Evolutionary conservation across 1,140 invertebrate species (phyloP), one percentile per base, ranked within the genome.

Genomic region (Antheraea pernyi): DNA sequence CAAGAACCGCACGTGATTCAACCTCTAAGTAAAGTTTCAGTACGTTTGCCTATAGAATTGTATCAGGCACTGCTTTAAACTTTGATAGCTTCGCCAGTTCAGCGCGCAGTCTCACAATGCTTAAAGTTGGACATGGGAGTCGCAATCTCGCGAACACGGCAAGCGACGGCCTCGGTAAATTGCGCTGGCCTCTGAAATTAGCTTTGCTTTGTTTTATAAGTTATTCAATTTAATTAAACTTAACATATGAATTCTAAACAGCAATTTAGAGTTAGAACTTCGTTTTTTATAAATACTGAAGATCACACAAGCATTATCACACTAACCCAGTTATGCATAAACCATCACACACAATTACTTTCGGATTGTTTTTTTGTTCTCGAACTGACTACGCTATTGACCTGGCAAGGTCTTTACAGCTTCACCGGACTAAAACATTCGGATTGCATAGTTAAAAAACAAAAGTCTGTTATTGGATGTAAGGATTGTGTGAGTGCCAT

Each of bases 51-150:
- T 77, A 75, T 78, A 75, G 81, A 77, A 76, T 81, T 86, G 78
- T 78, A 79, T 75, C 75, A 81, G 81, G 82, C 74, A 76, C 73
- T 72, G 77, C 82, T 86, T 83, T 80, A 86, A 84, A 86, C 69
- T 86, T 84, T 86, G 82, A 84, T 86, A 79, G 82, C 72, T 77
- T 79, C 68, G 53, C 68, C 67, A 62, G 69, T 74, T 74, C 63
- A 59, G 59, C 65, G 77, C 75, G 72, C 72, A 81, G 79, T 67
- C 61, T 68, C 71, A 67, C 73, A 71, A 70, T 76, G 72, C 72
- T 76, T 69, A 69, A 80, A 77, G 71, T 80, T 77, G 68, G 71
- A 69, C 77, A 70, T 74, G 39, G 42, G 53, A 71, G 74, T 72
- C 75, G 72, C 74, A 78, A 74, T 76, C 74, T 76, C 65, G 19